These are phyloP conservation scores for Picathartes gymnocephalus DNA, from an alignment of 2,113 vertebrate species.

Conservation along the genomic window DNA sequence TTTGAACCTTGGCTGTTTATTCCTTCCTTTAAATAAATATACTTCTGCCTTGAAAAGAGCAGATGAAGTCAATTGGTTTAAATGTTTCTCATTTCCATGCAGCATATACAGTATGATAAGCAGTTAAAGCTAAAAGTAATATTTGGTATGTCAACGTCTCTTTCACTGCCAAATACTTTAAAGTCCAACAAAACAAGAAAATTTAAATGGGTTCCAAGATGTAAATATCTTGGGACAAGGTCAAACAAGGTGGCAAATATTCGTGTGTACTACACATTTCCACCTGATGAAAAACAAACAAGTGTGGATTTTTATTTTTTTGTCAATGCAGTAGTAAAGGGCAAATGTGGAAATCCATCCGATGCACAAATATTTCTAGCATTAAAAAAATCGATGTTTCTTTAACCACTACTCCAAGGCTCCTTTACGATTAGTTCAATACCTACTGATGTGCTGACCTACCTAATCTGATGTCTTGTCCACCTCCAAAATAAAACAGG, in stretches of 20 bases:
- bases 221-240: conserved; percentile 70
- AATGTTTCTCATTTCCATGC: conserved; percentile 51
- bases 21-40: conserved; percentile 8
- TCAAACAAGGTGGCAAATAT: conserved; percentile 69
- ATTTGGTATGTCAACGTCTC: conserved; percentile 62
- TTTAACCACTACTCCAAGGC: conserved; percentile 23
- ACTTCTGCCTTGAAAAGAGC: conserved; percentile 1
- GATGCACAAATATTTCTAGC: conserved; percentile 10
- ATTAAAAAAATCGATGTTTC: conserved; percentile 4
- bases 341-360: conserved; percentile 33
- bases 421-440: not conserved
- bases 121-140: conserved; percentile 53
- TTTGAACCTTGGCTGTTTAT: not conserved
- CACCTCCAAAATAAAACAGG: not conserved
- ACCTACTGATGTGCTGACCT: not conserved
- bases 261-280: conserved; percentile 12
- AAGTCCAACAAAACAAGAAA: conserved; percentile 57
- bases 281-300: conserved; percentile 62
- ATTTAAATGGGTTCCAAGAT: conserved; percentile 59
- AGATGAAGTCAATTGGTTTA: conserved; percentile 18
- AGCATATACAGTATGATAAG: conserved; percentile 20
- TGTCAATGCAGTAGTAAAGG: conserved; percentile 57
- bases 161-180: conserved; percentile 57
- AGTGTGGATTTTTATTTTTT: conserved; percentile 24
- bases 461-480: not conserved